A percentile compares a stretch with the other conserved stretches of the same genome.
phyloP scores from a whole-genome alignment of 2,113 vertebrate species.

The Tiliqua scincoides region DNA sequence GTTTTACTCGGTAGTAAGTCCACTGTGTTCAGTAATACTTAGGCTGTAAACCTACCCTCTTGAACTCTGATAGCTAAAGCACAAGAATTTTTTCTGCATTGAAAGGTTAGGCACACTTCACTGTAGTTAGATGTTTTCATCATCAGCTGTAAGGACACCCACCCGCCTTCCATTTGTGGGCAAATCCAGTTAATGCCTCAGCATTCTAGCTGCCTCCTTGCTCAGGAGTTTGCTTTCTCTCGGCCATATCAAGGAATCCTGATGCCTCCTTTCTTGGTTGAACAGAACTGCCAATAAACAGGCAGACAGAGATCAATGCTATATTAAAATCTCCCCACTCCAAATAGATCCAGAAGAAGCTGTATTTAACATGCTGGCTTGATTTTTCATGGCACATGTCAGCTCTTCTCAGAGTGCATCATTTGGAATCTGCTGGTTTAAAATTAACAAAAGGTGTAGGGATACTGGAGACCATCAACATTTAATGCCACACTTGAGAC shows the following conservation, averaged over 20 bases:
- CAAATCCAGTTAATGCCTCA: neutral
- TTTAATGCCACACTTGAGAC: conserved; percentile 4
- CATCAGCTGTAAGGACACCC: neutral
- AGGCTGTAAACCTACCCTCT: too few relatives aligned
- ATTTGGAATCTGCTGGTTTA: too few relatives aligned
- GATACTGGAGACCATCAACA: neutral
- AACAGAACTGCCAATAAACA: neutral
- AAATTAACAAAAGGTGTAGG: neutral
- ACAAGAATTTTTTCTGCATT: neutral
- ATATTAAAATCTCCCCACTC: neutral
- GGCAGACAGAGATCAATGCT: neutral
- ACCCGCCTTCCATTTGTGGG: neutral
- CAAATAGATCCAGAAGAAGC: neutral
- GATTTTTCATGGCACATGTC: neutral
- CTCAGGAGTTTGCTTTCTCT: neutral
- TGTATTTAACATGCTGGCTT: neutral
- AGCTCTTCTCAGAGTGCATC: neutral
- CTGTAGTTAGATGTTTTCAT: neutral
- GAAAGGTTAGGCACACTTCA: neutral
- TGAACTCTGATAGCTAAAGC: too few relatives aligned
- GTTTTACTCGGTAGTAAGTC: too few relatives aligned
- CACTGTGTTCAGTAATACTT: too few relatives aligned
- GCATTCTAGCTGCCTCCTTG: neutral
- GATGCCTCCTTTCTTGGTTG: neutral
- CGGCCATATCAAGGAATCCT: neutral